Evolutionary conservation across 37 sponge, comb jelly and placozoan genomes (phyloP).

Genomic region (Corticium candelabrum): DNA sequence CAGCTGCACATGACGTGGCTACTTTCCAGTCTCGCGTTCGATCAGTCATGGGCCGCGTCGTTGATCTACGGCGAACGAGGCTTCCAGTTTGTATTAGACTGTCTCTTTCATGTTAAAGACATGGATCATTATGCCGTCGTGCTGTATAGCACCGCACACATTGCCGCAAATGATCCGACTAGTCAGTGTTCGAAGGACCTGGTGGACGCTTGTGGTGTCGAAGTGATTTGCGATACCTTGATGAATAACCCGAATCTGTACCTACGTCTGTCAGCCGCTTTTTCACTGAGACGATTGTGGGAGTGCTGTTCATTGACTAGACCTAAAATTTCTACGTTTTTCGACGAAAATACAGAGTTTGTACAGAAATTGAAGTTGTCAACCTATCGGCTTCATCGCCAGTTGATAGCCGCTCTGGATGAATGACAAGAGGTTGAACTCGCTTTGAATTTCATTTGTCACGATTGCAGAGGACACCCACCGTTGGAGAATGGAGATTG

Average conservation of each 20-base stretch:
- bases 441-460: too few relatives aligned
- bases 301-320: background rate
- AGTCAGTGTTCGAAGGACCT: background rate
- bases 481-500: too few relatives aligned
- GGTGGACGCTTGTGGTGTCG: background rate
- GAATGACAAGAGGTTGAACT: too few relatives aligned
- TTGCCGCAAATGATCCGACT: background rate
- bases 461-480: too few relatives aligned
- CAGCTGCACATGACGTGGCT: conserved; percentile 1
- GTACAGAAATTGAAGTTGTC: background rate
- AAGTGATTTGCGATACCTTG: background rate
- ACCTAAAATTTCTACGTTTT: background rate
- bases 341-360: background rate
- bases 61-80: background rate
- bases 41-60: background rate
- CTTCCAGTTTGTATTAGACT: background rate
- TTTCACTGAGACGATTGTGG: background rate
- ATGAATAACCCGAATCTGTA: background rate
- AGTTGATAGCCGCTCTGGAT: too few relatives aligned
- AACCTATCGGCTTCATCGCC: background rate
- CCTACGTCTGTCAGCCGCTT: background rate
- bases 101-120: background rate
- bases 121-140: conserved; percentile 2
- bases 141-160: background rate
- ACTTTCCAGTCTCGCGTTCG: background rate